phyloP scores from a whole-genome alignment of 2,888 invertebrate species.

The Operophtera brumata region DNA sequence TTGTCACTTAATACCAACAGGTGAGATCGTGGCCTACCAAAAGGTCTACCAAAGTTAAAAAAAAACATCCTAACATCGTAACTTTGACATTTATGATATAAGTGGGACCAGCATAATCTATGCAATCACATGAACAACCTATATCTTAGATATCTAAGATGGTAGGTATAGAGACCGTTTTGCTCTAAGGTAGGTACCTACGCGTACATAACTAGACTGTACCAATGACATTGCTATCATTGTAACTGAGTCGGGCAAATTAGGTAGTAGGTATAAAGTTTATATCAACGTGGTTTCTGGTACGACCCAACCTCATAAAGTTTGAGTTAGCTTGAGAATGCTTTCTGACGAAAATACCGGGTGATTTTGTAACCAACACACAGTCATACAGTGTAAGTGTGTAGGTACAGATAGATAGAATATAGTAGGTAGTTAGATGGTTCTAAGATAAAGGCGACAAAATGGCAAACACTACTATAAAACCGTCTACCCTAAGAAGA shows the following conservation, averaged over 20 bases:
- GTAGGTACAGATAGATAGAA: neutral
- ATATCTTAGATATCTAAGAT: too few species aligned
- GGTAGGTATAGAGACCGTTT: too few species aligned
- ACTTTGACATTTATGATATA: too few species aligned
- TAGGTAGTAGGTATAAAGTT: neutral
- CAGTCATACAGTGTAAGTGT: neutral
- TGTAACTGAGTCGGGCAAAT: neutral
- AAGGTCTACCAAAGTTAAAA: too few species aligned
- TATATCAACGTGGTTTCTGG: neutral
- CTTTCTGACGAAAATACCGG: neutral
- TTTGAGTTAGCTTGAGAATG: neutral
- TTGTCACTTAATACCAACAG: too few species aligned
- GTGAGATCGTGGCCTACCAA: too few species aligned
- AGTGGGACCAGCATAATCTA: too few species aligned
- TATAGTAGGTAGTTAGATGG: neutral
- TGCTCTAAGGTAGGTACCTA: too few species aligned
- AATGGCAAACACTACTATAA: conserved; percentile 26
- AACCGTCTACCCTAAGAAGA: neutral
- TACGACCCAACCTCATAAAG: neutral
- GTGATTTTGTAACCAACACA: neutral
- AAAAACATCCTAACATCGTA: too few species aligned
- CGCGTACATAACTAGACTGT: neutral
- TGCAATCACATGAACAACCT: too few species aligned
- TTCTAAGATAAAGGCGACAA: conserved; percentile 11
- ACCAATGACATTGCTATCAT: neutral